A percentile compares a stretch with the other conserved stretches of the same genome.
These are phyloP conservation scores for Platysteira castanea DNA, from an alignment of 2,113 vertebrate species.

Conservation along the genomic window DNA sequence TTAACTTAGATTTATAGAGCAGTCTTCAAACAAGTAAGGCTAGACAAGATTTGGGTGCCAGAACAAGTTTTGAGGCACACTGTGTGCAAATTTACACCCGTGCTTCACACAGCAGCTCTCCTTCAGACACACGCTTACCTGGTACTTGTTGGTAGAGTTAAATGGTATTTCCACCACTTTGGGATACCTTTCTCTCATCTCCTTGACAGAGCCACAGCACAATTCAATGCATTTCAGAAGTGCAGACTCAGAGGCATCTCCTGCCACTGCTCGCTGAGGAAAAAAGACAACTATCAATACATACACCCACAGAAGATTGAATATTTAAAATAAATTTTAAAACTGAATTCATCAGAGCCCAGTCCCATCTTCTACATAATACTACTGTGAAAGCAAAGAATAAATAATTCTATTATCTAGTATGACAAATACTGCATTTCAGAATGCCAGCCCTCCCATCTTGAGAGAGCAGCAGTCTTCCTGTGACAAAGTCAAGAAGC, in stretches of 20 bases:
- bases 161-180: constrained; percentile 83
- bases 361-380: background rate
- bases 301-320: background rate
- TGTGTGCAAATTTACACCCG: background rate
- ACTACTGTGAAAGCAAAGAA: background rate
- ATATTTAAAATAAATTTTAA: background rate
- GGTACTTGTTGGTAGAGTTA: constrained; percentile 85
- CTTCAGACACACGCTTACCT: constrained; percentile 51
- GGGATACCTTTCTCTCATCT: constrained; percentile 74
- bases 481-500: background rate
- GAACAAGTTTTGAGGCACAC: background rate
- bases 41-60: background rate
- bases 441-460: background rate
- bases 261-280: constrained; percentile 74
- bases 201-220: constrained; percentile 79
- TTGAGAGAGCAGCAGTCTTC: background rate
- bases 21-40: background rate
- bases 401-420: background rate
- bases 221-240: constrained; percentile 81
- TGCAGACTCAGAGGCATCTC: constrained; percentile 80
- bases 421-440: background rate
- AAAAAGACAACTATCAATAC: background rate
- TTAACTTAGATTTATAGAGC: background rate
- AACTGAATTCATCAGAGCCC: background rate
- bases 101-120: background rate